Percentiles rank a stretch among this genome's conserved stretches.
Evolutionary conservation across 2,113 vertebrate genomes (phyloP).

Genomic region (Gila orcuttii): DNA sequence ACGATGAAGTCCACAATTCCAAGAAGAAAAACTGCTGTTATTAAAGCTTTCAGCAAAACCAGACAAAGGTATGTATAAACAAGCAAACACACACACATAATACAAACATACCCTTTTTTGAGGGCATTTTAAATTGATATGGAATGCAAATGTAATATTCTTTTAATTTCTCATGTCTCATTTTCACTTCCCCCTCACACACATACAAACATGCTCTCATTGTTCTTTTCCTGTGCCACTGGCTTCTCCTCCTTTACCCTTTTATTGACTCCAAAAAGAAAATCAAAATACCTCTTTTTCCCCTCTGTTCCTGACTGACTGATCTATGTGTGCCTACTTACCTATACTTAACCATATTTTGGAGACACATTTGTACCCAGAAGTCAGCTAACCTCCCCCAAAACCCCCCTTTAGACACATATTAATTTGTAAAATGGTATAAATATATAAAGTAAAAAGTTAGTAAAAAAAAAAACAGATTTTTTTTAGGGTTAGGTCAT

Average conservation of each 20-base stretch:
- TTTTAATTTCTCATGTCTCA: background rate
- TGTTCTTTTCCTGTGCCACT: background rate
- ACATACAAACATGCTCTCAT: background rate
- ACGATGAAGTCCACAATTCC: conserved; percentile 37
- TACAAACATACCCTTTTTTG: background rate
- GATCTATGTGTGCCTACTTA: background rate
- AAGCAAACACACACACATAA: background rate
- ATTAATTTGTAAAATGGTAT: too few relatives aligned
- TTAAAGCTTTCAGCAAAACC: conserved; percentile 35
- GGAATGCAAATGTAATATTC: background rate
- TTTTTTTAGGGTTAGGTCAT: too few relatives aligned
- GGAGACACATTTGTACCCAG: too few relatives aligned
- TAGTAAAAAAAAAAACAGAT: too few relatives aligned
- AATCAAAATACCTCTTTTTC: background rate
- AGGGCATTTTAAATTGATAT: background rate
- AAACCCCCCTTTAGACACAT: too few relatives aligned
- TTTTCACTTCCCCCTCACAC: background rate
- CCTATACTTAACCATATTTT: too few relatives aligned
- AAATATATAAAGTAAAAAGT: too few relatives aligned
- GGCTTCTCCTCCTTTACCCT: background rate
- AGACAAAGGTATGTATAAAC: conserved; percentile 11
- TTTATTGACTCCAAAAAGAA: background rate
- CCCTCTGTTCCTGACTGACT: too few relatives aligned
- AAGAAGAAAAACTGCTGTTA: conserved; percentile 21
- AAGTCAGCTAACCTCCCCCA: too few relatives aligned